Conservation (phyloP, 2,797 vertebrate genomes). For the Hypotaenidia philippensis region DNA sequence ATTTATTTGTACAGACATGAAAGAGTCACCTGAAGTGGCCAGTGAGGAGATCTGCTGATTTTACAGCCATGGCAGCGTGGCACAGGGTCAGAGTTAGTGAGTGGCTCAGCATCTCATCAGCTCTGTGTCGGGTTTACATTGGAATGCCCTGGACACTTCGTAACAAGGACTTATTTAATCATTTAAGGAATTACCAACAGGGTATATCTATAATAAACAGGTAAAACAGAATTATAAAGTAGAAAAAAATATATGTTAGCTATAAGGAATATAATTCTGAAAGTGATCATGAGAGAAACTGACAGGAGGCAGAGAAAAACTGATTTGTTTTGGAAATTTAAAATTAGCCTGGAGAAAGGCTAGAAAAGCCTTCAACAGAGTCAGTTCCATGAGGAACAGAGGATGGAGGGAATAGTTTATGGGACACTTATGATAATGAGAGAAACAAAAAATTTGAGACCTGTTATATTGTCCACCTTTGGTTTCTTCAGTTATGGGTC, state of each 20-base stretch:
- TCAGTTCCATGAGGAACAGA: neutral
- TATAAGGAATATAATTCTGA: neutral
- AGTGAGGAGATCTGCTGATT: neutral
- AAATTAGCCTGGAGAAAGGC: constrained; percentile 17
- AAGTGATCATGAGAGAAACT: neutral
- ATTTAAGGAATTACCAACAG: neutral
- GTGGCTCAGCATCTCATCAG: neutral
- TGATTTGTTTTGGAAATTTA: constrained; percentile 20
- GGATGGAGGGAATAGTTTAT: neutral
- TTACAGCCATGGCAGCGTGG: neutral
- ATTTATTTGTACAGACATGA: neutral
- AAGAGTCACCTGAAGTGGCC: neutral
- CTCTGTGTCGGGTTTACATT: rapidly evolving
- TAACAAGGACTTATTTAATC: neutral
- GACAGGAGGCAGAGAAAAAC: neutral
- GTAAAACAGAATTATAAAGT: neutral
- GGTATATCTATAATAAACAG: neutral
- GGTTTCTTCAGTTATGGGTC: neutral
- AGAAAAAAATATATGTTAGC: neutral
- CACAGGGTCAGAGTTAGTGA: neutral
- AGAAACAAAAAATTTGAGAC: neutral
- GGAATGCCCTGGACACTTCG: neutral
- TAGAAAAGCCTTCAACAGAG: neutral
- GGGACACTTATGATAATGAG: neutral
- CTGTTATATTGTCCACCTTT: neutral